Evolutionary conservation across 2,797 vertebrate genomes (phyloP), one percentile per base, ranked within the genome.

Genomic region (Sphaeramia orbicularis): DNA sequence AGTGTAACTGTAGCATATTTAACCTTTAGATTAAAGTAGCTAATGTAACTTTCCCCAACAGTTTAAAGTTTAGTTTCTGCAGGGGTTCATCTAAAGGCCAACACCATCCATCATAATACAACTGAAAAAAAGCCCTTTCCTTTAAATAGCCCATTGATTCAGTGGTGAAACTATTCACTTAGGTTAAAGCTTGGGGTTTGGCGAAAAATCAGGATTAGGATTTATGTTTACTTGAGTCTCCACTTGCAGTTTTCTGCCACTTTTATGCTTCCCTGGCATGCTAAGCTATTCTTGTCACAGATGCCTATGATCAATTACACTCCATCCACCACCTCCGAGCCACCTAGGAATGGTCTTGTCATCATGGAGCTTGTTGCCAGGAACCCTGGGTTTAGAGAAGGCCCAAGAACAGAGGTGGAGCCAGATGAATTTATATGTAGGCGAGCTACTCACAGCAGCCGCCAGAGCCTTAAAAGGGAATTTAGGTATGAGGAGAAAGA

Each of bases 401-500:
- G 70, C 66, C 76, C 50, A 60, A 64, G 77, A 79, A 68, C 7
- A 51, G 75, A 82, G 75, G 74, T 66, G 77, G 65, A 68, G 73
- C 66, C 40, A 7, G 16, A 4, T 60, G 56, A 68, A 88, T 83
- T 81, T 76, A 79, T 76, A 70, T 70, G 68, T 58, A 73, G 75
- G 52, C 8, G 56, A 76, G 71, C 65, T 37, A 3, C 56, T 80
- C 61, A 2, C 62, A 67, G 27, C 27, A 30, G 74, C 67, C 78
- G 71, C 73, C 71, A 76, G 36, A 43, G 64, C 89, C 84, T 91
- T 89, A 89, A 87, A 92, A 90, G 81, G 86, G 60, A 86, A 86
- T 30, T 30, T 27, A 81, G 71, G 81, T 75, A 78, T 69, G 81
- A 77, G 74, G 70, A 81, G 76, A 83, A 88, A 87, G 81, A 78